A percentile compares a stretch with the other conserved stretches of the same genome.
Conservation (phyloP, 2,888 invertebrate genomes). For the Hemistola chrysoprasaria region DNA sequence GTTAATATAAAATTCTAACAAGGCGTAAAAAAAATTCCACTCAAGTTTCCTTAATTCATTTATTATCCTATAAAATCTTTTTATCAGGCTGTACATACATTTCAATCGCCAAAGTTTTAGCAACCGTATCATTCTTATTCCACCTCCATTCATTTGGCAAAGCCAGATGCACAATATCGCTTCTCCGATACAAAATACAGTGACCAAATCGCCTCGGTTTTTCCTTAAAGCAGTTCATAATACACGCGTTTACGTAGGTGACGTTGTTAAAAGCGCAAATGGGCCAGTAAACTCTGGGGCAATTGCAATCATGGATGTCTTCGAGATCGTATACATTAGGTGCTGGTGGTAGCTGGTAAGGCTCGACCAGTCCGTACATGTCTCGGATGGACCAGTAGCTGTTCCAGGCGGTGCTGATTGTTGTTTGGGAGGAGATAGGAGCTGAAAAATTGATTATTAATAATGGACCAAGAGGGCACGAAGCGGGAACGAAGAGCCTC, state of each 20-base stretch:
- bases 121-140: not conserved
- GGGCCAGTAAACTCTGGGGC: conserved; percentile 35
- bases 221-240: conserved; percentile 25
- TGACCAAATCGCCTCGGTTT: conserved; percentile 32
- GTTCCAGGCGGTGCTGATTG: too few relatives aligned
- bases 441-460: too few relatives aligned
- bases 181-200: conserved; percentile 40
- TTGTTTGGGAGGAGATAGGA: too few relatives aligned
- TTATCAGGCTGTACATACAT: too few relatives aligned
- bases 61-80: too few relatives aligned
- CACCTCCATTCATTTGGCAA: conserved; percentile 6
- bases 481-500: too few relatives aligned
- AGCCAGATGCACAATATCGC: not conserved
- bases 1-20: too few relatives aligned
- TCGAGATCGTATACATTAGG: conserved; percentile 26
- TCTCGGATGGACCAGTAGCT: not conserved
- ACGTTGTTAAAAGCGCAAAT: conserved; percentile 33
- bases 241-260: conserved; percentile 37
- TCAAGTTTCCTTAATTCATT: too few relatives aligned
- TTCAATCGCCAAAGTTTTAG: too few relatives aligned
- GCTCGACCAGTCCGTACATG: conserved; percentile 1
- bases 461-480: too few relatives aligned
- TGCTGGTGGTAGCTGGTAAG: conserved; percentile 1
- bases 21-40: too few relatives aligned
- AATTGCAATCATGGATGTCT: conserved; percentile 29